Conservation (phyloP, 2,113 vertebrate genomes). For the Nerophis ophidion region DNA sequence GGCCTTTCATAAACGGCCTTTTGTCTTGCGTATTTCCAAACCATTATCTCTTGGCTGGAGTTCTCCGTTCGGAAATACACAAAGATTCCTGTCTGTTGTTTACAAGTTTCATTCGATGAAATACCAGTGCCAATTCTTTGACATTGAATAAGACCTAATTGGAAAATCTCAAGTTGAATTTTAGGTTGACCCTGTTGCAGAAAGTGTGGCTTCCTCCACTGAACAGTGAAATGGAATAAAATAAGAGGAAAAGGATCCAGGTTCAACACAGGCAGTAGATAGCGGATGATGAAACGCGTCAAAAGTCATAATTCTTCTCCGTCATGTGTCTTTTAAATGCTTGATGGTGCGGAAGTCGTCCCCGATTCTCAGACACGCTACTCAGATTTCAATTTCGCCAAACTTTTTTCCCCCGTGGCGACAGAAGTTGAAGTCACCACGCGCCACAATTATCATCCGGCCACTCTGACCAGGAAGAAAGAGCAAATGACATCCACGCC, state of each 20-base stretch:
- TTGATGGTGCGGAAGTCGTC: conserved; percentile 39
- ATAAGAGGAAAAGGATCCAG: conserved; percentile 19
- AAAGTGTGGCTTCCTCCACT: conserved; percentile 19
- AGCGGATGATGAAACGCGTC: conserved; percentile 57
- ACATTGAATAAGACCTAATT: conserved; percentile 1
- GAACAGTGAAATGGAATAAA: conserved; percentile 39
- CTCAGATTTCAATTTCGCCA: conserved; percentile 74
- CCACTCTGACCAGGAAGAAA: conserved; percentile 58
- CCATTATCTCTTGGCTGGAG: neutral
- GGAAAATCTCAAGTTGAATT: neutral
- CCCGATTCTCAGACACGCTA: conserved; percentile 65
- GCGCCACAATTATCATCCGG: conserved; percentile 72
- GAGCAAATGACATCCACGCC: conserved; percentile 63
- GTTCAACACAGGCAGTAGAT: conserved; percentile 18
- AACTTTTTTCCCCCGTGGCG: conserved; percentile 52
- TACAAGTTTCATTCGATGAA: no score
- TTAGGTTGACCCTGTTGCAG: neutral
- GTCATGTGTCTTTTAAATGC: conserved; percentile 47
- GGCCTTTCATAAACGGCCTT: conserved; percentile 41
- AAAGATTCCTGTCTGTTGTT: no score
- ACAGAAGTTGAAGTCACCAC: conserved; percentile 61
- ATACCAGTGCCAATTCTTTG: neutral
- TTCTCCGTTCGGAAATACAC: neutral
- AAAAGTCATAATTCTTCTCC: conserved; percentile 33
- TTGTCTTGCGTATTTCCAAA: neutral